These are phyloP conservation scores for Toxotes jaculatrix DNA, from an alignment of 2,113 vertebrate species.

Conservation along the genomic window DNA sequence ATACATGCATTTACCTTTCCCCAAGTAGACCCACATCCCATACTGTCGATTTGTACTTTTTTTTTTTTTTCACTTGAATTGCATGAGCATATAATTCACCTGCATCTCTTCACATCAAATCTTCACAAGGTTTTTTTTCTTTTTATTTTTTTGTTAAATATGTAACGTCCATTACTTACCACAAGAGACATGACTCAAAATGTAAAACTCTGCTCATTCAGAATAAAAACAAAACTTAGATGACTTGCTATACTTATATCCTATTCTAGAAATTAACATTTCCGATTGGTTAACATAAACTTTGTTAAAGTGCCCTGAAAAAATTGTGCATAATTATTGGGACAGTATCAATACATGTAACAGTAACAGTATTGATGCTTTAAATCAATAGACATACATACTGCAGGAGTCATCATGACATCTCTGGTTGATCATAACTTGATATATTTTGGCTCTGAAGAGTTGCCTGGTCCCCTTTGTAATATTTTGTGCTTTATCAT, in stretches of 20 bases:
- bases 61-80: constrained; percentile 82
- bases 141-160: constrained; percentile 56
- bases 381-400: constrained; percentile 57
- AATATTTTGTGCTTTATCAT: constrained; percentile 72
- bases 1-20: constrained; percentile 97
- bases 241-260: constrained; percentile 63
- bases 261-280: constrained; percentile 60
- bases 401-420: constrained; percentile 53
- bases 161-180: constrained; percentile 76
- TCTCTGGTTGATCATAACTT: constrained; percentile 37
- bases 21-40: constrained; percentile 87
- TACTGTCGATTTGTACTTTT: constrained; percentile 78
- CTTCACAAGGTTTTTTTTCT: constrained; percentile 68
- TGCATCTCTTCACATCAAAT: constrained; percentile 79
- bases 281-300: constrained; percentile 65
- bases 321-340: constrained; percentile 76
- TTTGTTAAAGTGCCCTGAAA: constrained; percentile 81
- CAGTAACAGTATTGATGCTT: constrained; percentile 63
- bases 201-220: constrained; percentile 74
- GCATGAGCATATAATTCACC: constrained; percentile 82
- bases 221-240: constrained; percentile 69
- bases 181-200: constrained; percentile 79
- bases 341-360: constrained; percentile 66
- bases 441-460: constrained; percentile 51
- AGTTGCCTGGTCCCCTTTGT: constrained; percentile 55